A percentile compares a stretch with the other conserved stretches of the same genome.
Conservation (phyloP, 2,888 invertebrate species). For the Apantesis nais region DNA sequence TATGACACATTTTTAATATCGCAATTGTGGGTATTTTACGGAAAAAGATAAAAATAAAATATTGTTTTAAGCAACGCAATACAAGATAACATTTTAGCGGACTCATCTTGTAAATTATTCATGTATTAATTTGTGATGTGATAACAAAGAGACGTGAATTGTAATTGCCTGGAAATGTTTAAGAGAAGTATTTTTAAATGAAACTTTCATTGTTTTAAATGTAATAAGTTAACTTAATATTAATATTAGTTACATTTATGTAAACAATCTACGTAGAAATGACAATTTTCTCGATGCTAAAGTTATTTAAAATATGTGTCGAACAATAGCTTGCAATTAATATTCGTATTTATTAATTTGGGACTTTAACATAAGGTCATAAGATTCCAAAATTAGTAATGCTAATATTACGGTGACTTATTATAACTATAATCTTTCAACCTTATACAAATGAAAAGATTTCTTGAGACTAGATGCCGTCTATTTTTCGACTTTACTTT, state of each 20-base stretch:
- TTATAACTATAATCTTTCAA: not conserved
- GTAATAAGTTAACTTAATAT: not conserved
- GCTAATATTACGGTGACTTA: not conserved
- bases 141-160: not conserved
- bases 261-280: not conserved
- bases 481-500: not conserved
- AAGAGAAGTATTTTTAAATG: not conserved
- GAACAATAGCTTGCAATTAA: not conserved
- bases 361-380: not conserved
- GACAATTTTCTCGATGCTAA: not conserved
- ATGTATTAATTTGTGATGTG: not conserved
- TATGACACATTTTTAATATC: not conserved
- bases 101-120: constrained; percentile 1
- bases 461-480: not conserved
- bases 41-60: not conserved
- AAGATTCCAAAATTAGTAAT: not conserved
- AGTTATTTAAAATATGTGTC: not conserved
- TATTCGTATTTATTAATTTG: not conserved
- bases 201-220: not conserved
- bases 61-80: not conserved
- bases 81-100: not conserved
- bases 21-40: not conserved
- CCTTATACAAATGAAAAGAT: not conserved
- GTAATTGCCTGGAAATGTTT: not conserved
- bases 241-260: not conserved